Conservation (phyloP, 2,113 vertebrate genomes). For the Sinocyclocheilus anshuiensis region DNA sequence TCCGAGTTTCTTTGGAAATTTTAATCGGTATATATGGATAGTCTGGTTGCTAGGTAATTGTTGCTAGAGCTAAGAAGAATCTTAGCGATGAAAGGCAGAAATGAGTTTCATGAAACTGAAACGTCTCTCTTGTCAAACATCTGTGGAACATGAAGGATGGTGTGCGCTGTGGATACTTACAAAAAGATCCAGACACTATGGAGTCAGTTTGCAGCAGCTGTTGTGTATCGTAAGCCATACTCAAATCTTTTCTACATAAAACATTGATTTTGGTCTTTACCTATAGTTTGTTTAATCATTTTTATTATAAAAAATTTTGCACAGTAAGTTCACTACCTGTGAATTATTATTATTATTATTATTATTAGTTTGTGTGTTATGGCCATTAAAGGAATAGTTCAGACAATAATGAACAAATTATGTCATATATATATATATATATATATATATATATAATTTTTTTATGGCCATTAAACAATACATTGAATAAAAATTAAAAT, state of each 20-base stretch:
- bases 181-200: neutral
- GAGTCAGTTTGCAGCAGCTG: neutral
- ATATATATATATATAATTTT: too few species aligned
- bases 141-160: neutral
- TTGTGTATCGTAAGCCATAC: neutral
- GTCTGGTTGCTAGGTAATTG: constrained; percentile 23
- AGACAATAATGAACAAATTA: too few species aligned
- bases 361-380: too few species aligned
- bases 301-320: too few species aligned
- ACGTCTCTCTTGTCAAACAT: neutral
- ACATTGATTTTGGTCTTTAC: too few species aligned
- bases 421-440: too few species aligned
- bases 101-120: neutral
- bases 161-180: neutral
- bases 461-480: too few species aligned
- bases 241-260: neutral
- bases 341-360: too few species aligned
- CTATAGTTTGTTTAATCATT: too few species aligned
- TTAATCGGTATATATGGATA: neutral
- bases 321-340: too few species aligned
- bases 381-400: too few species aligned
- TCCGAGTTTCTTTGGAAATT: constrained; percentile 11
- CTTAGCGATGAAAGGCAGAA: neutral
- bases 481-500: too few species aligned
- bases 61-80: neutral